These are phyloP conservation scores for Eubasilissa splendida DNA, from an alignment of 2,888 invertebrate species.

Conservation along the genomic window DNA sequence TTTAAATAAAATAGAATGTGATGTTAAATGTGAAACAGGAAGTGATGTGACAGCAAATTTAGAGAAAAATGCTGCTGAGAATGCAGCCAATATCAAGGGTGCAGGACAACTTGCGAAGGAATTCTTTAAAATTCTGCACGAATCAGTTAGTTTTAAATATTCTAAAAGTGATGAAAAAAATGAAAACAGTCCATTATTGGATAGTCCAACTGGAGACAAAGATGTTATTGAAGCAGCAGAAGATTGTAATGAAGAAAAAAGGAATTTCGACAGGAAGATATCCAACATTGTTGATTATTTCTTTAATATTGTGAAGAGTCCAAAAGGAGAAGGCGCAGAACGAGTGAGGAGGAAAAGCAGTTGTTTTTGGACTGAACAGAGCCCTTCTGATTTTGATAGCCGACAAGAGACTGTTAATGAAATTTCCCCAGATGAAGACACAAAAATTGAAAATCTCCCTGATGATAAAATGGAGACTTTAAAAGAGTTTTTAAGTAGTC, in stretches of 20 bases:
- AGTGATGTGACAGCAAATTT: conserved; percentile 26
- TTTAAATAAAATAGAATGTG: conserved; percentile 41
- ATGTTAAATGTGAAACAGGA: conserved; percentile 1
- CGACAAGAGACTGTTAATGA: conserved; percentile 55
- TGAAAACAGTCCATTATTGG: background rate
- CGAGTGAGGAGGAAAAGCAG: conserved; percentile 64
- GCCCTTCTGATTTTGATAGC: conserved; percentile 64
- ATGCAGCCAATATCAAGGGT: conserved; percentile 28
- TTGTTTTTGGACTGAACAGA: conserved; percentile 68
- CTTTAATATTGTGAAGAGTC: conserved; percentile 71
- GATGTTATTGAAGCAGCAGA: conserved; percentile 59
- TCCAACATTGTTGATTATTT: conserved; percentile 71
- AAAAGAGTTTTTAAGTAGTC: conserved; percentile 65
- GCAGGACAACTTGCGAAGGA: conserved; percentile 65
- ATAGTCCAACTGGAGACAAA: background rate
- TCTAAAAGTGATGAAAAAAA: conserved; percentile 41
- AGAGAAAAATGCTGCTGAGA: conserved; percentile 2
- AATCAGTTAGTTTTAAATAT: conserved; percentile 65
- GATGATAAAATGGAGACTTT: conserved; percentile 72
- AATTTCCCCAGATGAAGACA: conserved; percentile 40
- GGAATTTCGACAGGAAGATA: conserved; percentile 66
- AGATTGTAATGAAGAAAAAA: conserved; percentile 62
- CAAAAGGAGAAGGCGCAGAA: conserved; percentile 64
- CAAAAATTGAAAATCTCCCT: conserved; percentile 22
- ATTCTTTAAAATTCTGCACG: conserved; percentile 69